phyloP scores from a whole-genome alignment of 2,888 invertebrate genomes.

The Tachina fera region DNA sequence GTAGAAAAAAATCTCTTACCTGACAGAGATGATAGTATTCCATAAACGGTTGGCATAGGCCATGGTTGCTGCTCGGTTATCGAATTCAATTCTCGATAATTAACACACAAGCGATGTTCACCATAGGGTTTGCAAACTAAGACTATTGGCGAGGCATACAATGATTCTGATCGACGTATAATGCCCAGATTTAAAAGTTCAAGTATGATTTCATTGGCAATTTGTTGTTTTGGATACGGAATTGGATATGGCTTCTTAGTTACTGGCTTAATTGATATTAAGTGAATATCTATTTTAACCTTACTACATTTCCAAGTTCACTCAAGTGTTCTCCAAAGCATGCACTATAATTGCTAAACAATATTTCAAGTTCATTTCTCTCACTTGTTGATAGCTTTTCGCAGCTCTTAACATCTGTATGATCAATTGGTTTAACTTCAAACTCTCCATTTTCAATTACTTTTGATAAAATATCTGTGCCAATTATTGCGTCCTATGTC shows the following conservation, averaged over 20 bases:
- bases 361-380: neutral
- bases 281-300: slow-evolving; percentile 54
- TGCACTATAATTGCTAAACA: slow-evolving; percentile 17
- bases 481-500: neutral
- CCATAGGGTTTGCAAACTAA: neutral
- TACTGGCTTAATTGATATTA: slow-evolving; percentile 43
- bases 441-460: neutral
- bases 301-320: slow-evolving; percentile 49
- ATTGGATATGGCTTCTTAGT: slow-evolving; percentile 50
- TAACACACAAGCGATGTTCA: no score
- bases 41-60: no score
- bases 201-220: slow-evolving; percentile 32
- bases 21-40: no score
- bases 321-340: slow-evolving; percentile 54
- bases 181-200: slow-evolving; percentile 30
- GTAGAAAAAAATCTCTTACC: no score
- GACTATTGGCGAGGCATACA: neutral
- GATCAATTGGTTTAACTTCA: neutral
- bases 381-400: no score
- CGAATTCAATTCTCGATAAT: no score
- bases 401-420: no score
- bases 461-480: neutral
- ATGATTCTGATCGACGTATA: neutral
- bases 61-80: no score
- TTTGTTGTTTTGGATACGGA: slow-evolving; percentile 55